Percentiles rank a stretch among this genome's conserved stretches.
Conservation (phyloP, 92 coral and sea anemone genomes). For the Scolanthus callimorphus region DNA sequence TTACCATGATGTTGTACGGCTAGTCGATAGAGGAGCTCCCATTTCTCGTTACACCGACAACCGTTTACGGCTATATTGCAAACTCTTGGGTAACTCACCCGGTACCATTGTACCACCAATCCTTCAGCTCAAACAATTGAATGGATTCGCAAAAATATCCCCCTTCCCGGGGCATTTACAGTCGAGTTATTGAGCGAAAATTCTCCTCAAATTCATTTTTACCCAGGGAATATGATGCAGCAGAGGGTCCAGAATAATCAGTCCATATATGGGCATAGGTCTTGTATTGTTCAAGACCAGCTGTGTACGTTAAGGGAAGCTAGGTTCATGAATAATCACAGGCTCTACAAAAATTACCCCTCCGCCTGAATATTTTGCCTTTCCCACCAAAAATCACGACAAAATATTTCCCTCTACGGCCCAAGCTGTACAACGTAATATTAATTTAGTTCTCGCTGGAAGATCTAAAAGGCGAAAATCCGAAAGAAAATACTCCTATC, state of each 20-base stretch:
- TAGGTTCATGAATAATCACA: too few species aligned
- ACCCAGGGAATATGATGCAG: conserved; percentile 29
- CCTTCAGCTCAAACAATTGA: conserved; percentile 2
- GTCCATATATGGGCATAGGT: conserved; percentile 78
- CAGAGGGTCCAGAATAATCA: conserved; percentile 12
- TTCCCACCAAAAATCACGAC: too few species aligned
- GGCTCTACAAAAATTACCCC: too few species aligned
- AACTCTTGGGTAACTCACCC: conserved; percentile 20
- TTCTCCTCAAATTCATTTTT: conserved; percentile 37
- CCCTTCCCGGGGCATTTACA: conserved; percentile 24
- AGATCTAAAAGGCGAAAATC: too few species aligned
- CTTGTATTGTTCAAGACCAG: conserved; percentile 72
- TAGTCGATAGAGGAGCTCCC: conserved; percentile 36
- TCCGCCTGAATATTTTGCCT: too few species aligned
- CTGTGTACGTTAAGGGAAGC: conserved; percentile 49
- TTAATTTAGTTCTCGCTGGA: too few species aligned
- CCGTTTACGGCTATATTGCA: conserved; percentile 9
- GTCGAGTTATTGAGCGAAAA: conserved; percentile 27
- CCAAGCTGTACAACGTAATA: too few species aligned
- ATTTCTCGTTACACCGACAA: neutral
- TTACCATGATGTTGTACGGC: conserved; percentile 26
- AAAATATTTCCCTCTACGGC: too few species aligned
- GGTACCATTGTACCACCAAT: conserved; percentile 25
- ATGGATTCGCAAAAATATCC: conserved; percentile 22
- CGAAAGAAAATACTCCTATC: too few species aligned